Evolutionary conservation across 2,888 invertebrate genomes (phyloP), one percentile per base, ranked within the genome.

Genomic region (Eupsilia transversa): DNA sequence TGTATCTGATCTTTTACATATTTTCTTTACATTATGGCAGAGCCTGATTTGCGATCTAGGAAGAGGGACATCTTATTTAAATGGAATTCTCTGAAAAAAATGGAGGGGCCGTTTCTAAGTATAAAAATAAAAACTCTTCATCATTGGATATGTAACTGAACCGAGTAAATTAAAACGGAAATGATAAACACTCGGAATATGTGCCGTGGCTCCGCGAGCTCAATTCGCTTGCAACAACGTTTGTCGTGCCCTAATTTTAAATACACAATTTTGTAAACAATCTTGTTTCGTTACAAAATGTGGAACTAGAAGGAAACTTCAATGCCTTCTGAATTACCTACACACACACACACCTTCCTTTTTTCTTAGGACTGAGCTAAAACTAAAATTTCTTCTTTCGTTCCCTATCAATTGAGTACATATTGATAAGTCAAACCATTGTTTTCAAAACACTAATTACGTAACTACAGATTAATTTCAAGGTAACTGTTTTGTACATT

Each of bases 121-220:
- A 49, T 33, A 59, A 23, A 75, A 54, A 73, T 80, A 76, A 46
- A 60, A 73, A 33, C 12, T 60, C 2, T n/a, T 41, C 46, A 38
- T 59, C 27, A n/a, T 52, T 23, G n/a, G n/a, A 57, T 3, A 54
- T 20, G 30, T 38, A 35, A 64, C n/a, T 46, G 27, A 43, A 30
- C 30, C 27, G 7, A 20, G 56, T 43, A 76, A 76, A 56, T 82
- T n/a, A 30, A 63, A 74, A 81, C 76, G 82, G 82, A 84, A 82
- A 76, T 71, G 33, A 75, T 60, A 60, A 65, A 71, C 68, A 81
- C n/a, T 71, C 35, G 10, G 65, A 81, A 61, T 72, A 65, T 72
- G 64, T 72, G 52, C 38, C 35, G 23, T 57, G 41, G 60, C 46
- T 68, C n/a, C 49, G 35, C 57, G 35, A 64, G 43, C 74, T 71